Conservation (phyloP, 1,140 invertebrate species). For the Orussus abietinus region DNA sequence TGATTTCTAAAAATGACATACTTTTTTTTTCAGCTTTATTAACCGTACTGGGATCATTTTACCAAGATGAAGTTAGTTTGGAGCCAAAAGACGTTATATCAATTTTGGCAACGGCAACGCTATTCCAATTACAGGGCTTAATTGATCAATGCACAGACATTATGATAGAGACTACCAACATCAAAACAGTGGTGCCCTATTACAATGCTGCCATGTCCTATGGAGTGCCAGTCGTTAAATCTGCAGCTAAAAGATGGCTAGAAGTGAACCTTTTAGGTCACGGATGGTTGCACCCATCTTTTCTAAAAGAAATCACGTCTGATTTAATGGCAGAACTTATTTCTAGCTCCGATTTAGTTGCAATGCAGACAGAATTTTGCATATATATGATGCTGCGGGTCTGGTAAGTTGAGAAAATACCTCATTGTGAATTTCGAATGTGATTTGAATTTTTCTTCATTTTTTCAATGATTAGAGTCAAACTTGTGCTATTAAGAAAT, state of each 20-base stretch:
- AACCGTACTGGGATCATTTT: conserved; percentile 74
- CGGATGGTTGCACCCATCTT: conserved; percentile 54
- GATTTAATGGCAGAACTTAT: conserved; percentile 68
- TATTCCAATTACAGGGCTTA: conserved; percentile 73
- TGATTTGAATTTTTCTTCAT: too few species aligned
- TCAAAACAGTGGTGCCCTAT: conserved; percentile 66
- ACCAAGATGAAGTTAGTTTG: conserved; percentile 72
- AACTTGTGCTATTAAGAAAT: conserved; percentile 6
- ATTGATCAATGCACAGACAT: conserved; percentile 73
- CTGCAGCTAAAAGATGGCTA: conserved; percentile 66
- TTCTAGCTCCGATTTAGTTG: conserved; percentile 64
- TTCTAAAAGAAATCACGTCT: conserved; percentile 59
- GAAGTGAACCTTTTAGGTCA: conserved; percentile 65
- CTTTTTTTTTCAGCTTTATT: conserved; percentile 59
- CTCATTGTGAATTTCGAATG: conserved; percentile 20
- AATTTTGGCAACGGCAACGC: conserved; percentile 70
- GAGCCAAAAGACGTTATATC: conserved; percentile 68
- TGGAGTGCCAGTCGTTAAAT: conserved; percentile 61
- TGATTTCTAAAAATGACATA: too few species aligned
- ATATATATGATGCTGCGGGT: conserved; percentile 70
- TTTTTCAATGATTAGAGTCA: too few species aligned
- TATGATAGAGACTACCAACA: conserved; percentile 74
- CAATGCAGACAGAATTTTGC: conserved; percentile 79
- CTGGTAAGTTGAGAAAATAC: conserved; percentile 56
- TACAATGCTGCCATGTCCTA: conserved; percentile 68